Base-by-base conservation (phyloP, 2,113 vertebrate species). In the Todiramphus chloris region DNA sequence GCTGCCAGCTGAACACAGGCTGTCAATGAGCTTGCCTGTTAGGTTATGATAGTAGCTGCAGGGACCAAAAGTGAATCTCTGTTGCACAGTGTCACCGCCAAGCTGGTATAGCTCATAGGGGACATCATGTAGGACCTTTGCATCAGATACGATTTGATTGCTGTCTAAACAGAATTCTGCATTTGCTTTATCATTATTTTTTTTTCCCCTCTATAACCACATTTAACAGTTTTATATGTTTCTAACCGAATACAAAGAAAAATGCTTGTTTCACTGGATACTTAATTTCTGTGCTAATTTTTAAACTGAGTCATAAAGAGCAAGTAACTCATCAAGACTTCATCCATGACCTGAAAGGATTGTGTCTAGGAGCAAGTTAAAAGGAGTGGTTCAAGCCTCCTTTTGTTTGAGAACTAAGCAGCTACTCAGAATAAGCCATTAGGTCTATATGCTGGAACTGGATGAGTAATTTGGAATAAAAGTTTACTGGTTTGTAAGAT, bases 41-140 rank as follows among this genome's bases (percentile, higher is more conserved):
- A 9, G 55, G 58, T 4, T 2, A 0, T 4, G 2, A 0, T 4
- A 35, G 55, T 16, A n/a, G 27, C 58, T 64, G 33, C 1, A 9
- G 16, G 28, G 43, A 16, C 48, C 35, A n/a, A 46, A 31, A 31
- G 2, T 13, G n/a, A 17, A 2, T 35, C 11, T 25, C 8, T 63
- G 1, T 17, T 17, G 9, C 33, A 11, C 25, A 12, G 17, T 8
- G 67, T 67, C n/a, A 35, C 28, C 15, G 50, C 15, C 55, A 48
- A n/a, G 13, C 44, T 83, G 17, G 4, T 50, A 0, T 1, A 15
- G 8, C 18, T 8, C 50, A 37, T 55, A 74, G 30, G 23, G 5
- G 12, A 39, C 25, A 1, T 55, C 16, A 0, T 15, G 8, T 27
- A 51, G 27, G 44, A 24, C 35, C 31, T 81, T 43, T 33, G 56